Base-by-base conservation (phyloP, 2,888 invertebrate genomes). In the Phania funesta region DNA sequence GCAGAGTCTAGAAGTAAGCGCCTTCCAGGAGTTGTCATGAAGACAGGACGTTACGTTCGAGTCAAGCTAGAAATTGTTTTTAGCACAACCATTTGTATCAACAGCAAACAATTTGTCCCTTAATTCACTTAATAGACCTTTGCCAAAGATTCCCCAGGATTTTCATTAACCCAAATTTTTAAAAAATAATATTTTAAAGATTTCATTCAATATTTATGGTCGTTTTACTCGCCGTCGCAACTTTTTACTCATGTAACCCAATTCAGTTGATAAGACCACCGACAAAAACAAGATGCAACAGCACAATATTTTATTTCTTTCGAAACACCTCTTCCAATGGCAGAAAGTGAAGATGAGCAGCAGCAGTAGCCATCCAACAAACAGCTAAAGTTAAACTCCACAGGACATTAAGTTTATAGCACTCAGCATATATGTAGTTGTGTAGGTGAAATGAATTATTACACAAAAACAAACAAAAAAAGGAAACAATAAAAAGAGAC, bases 381-480 rank as follows among this genome's bases (percentile, higher is more conserved):
- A 22, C 20, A 74, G 22, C 35, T 56, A 74, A 80, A 48, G 58
- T 48, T 68, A 26, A 74, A 78, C 77, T 78, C 78, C 32, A 62
- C 64, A 78, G 82, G 68, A 82, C 74, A 78, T 78, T 58, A 58
- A 74, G 41, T 77, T 81, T 81, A 64, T 44, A 56, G n/a, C 48
- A 58, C 74, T 70, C 54, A 70, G 9, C 2, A 24, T 50, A 11
- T 24, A n/a, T 20, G 4, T 11, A 11, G 16, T 50, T 50, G 1
- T 50, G 50, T 54, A n/a, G 20, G 22, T 56, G 35, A 44, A 62
- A 24, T 35, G 46, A 29, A 29, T 50, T 58, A 13, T 29, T 6
- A 29, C 4, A 29, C 29, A 29, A 29, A 29, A 29, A 29, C 4
- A 60, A 67, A 46, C 22, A 71, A 54, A 56, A 46, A 67, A 29